Conservation (phyloP, 2,113 vertebrate species). For the Bujurquina vittata region DNA sequence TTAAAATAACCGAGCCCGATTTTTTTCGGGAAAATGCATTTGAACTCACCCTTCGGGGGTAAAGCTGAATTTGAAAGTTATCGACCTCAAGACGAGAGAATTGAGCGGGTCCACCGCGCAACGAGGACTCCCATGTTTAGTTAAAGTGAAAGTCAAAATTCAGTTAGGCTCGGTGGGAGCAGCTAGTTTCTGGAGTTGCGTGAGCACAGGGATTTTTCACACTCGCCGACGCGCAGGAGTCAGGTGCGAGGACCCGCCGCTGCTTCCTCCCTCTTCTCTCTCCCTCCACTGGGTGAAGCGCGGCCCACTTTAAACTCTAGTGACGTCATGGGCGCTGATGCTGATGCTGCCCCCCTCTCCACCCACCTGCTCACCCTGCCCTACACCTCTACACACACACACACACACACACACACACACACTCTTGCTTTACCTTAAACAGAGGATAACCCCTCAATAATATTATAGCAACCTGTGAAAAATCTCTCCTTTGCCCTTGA, state of each 20-base stretch:
- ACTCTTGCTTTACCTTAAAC: background rate
- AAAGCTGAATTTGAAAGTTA: conserved; percentile 55
- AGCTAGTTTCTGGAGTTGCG: conserved; percentile 38
- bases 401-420: background rate
- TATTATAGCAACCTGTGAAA: background rate
- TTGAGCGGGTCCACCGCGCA: conserved; percentile 26
- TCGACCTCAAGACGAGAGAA: conserved; percentile 13
- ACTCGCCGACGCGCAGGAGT: background rate
- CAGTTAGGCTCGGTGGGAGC: background rate
- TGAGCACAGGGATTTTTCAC: background rate
- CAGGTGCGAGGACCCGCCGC: conserved; percentile 24
- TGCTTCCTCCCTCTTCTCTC: conserved; percentile 41
- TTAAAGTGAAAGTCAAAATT: background rate
- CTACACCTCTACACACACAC: background rate
- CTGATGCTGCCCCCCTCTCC: conserved; percentile 28
- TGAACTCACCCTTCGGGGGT: conserved; percentile 59
- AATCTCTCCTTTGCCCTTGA: background rate
- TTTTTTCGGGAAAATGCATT: background rate
- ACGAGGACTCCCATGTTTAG: conserved; percentile 16
- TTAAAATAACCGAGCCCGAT: background rate
- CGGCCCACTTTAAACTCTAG: conserved; percentile 83
- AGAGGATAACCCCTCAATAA: background rate
- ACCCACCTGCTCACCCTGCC: background rate
- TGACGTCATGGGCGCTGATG: conserved; percentile 77
- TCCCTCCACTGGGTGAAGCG: conserved; percentile 67